Conservation (phyloP, 2,797 vertebrate species). For the Hippoglossus hippoglossus region DNA sequence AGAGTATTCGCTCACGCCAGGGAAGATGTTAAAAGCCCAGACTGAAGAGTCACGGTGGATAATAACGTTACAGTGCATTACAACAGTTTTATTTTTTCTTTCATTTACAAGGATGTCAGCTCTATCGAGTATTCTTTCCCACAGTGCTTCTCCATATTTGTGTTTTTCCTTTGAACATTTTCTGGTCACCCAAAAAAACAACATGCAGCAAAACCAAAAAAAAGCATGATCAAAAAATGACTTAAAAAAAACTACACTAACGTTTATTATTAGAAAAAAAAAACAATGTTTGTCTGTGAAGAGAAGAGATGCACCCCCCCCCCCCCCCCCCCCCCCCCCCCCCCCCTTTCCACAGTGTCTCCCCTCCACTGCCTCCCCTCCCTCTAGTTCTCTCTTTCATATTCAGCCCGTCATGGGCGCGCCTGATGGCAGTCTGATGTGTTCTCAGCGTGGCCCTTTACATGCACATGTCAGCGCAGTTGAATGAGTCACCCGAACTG, state of each 20-base stretch:
- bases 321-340: conserved; percentile 54
- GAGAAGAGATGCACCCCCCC: conserved; percentile 50
- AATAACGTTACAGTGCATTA: conserved; percentile 45
- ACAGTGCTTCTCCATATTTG: conserved; percentile 17
- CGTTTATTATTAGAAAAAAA: conserved; percentile 17
- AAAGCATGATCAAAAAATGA: conserved; percentile 30
- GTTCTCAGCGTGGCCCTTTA: conserved; percentile 72
- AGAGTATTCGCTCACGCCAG: conserved; percentile 1
- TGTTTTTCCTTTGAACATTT: conserved; percentile 39
- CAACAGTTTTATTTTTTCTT: conserved; percentile 52
- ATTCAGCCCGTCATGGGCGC: conserved; percentile 58
- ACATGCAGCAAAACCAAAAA: background rate
- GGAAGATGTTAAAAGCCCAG: conserved; percentile 57
- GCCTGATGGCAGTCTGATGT: conserved; percentile 71
- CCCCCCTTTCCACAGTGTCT: conserved; percentile 37
- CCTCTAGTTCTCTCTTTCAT: conserved; percentile 39
- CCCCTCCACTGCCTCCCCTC: conserved; percentile 20
- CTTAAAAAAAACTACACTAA: background rate
- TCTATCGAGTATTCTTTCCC: conserved; percentile 22
- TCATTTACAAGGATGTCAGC: conserved; percentile 22
- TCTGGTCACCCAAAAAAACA: conserved; percentile 20
- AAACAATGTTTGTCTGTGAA: conserved; percentile 34
- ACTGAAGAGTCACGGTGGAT: conserved; percentile 43
- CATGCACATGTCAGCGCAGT: conserved; percentile 68
- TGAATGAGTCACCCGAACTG: conserved; percentile 80